These are phyloP conservation scores for Trypoxylon attenuatum DNA, from an alignment of 2,888 invertebrate species.

Conservation along the genomic window DNA sequence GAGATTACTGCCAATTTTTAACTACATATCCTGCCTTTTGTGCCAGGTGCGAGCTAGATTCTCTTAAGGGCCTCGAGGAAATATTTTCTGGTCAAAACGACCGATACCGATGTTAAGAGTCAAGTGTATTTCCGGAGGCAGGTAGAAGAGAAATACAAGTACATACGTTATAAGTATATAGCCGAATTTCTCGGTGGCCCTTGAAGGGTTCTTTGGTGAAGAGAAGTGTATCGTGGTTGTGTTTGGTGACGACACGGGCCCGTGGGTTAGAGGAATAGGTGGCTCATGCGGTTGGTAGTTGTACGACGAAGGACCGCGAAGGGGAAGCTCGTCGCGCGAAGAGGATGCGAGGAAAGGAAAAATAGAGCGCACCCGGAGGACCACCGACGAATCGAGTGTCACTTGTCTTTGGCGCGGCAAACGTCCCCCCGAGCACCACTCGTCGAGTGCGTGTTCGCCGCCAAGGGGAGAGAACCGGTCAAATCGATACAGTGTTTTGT, in stretches of 20 bases:
- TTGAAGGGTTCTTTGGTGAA: background rate
- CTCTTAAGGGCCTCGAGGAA: too few species aligned
- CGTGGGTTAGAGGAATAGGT: too few species aligned
- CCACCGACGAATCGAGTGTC: conserved; percentile 67
- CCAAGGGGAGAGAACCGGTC: conserved; percentile 49
- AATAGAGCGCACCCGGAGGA: conserved; percentile 60
- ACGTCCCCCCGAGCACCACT: conserved; percentile 57
- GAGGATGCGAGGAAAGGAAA: conserved; percentile 42
- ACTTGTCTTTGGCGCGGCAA: conserved; percentile 64
- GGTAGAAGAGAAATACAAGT: too few species aligned
- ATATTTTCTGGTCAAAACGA: too few species aligned
- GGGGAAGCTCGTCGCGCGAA: background rate
- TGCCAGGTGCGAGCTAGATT: too few species aligned
- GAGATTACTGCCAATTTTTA: too few species aligned
- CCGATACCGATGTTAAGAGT: too few species aligned
- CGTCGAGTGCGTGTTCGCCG: conserved; percentile 49
- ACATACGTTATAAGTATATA: too few species aligned
- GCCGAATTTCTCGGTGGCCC: background rate
- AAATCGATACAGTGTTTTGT: conserved; percentile 64
- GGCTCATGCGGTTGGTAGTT: too few species aligned
- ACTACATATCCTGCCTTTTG: too few species aligned
- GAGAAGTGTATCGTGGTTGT: background rate
- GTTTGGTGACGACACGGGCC: background rate
- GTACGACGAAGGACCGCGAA: background rate
- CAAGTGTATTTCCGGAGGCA: too few species aligned